A percentile compares a stretch with the other conserved stretches of the same genome.
Conservation (phyloP, 1,140 invertebrate genomes). For the Euura saliciscinereae region DNA sequence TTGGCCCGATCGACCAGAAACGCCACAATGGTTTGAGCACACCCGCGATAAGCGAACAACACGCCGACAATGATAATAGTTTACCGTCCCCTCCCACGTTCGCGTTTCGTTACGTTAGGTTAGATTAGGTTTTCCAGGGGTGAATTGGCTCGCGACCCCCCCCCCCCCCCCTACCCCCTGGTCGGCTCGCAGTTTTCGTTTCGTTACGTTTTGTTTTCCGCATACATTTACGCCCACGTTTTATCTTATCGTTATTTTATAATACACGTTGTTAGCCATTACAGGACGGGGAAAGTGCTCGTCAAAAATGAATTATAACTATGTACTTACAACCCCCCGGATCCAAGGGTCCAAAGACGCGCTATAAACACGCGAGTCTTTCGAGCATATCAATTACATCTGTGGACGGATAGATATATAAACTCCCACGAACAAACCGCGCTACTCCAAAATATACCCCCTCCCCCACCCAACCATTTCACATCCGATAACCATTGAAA, state of each 20-base stretch:
- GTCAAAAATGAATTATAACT: constrained; percentile 2
- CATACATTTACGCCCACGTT: background rate
- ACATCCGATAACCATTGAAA: no score
- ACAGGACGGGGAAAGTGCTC: background rate
- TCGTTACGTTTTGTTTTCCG: background rate
- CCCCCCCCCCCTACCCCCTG: no score
- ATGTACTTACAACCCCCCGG: no score
- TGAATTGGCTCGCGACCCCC: background rate
- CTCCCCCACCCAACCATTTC: no score
- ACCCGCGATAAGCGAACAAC: constrained; percentile 1
- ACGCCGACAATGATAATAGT: constrained; percentile 5
- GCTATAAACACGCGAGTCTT: no score
- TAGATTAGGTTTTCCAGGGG: background rate
- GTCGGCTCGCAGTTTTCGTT: background rate
- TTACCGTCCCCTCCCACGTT: background rate
- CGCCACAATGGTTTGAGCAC: constrained; percentile 6
- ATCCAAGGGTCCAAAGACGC: no score
- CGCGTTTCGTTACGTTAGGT: background rate
- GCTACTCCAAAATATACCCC: no score
- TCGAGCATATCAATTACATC: no score
- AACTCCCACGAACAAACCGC: no score
- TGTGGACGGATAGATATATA: no score
- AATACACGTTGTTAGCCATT: background rate
- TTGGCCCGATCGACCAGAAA: constrained; percentile 1
- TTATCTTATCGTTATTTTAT: background rate